Base-by-base conservation (phyloP, 2,113 vertebrate genomes). In the Notarius lentiginosus region DNA sequence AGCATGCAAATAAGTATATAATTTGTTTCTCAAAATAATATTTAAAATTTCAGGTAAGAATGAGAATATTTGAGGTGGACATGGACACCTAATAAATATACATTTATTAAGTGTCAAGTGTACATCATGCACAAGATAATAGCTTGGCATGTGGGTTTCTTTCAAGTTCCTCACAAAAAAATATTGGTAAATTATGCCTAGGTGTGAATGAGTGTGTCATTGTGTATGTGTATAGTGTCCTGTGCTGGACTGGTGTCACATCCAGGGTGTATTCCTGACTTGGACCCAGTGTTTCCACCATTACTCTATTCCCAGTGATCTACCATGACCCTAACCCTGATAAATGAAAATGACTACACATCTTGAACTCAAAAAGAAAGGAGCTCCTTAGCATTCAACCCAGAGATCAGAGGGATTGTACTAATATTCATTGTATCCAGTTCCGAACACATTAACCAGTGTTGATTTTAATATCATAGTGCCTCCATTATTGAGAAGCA, bases 401-500 rank as follows among this genome's bases (percentile, higher is more conserved):
- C 60, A 61, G 12, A 86, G 82, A 85, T 88, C 83, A 79, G 83
- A 87, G 56, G 82, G 86, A 86, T 61, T 66, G 65, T 61, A 70
- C 76, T 82, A 49, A 60, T 82, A 77, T 84, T 80, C 55, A 65
- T 70, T 82, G 85, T 77, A 88, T 83, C 87, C 66, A 83, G 86
- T 87, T 89, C 86, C 61, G 17, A 18, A 76, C 88, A 83, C 79
- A 58, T 86, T 87, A 75, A 60, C 82, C 60, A 77, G 70, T 85
- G 75, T 84, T 88, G 88, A 83, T 87, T 89, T 90, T 89, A 88
- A 88, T 89, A 90, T 89, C 89, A 90, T 85, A 85, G 89, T n/a
- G 79, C 70, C 82, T 88, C 53, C 4, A 65, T 73, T 56, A 84
- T 82, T 79, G 85, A 83, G 81, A 72, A 88, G 84, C 68, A 51